Evolutionary conservation across 2,888 invertebrate genomes (phyloP), one percentile per base, ranked within the genome.

Genomic region (Magallana nippona): DNA sequence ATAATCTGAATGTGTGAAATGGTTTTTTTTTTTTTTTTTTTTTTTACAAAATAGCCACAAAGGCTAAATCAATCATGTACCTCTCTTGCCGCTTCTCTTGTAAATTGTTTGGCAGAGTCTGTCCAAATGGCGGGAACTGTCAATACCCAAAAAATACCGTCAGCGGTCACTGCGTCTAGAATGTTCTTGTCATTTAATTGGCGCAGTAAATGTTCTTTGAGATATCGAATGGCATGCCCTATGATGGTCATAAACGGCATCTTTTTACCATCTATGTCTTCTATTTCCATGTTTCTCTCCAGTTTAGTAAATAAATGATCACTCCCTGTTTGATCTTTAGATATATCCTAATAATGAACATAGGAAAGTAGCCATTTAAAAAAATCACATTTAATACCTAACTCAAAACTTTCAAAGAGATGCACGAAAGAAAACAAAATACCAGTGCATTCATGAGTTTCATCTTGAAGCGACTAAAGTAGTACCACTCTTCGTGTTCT

Each of bases 221-320:
- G 82, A 81, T 81, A 85, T 5, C 78, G 55, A 10, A 85, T 83
- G 2, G 83, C 85, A 63, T 83, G 62, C 2, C 82, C 77, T 27
- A 85, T 81, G 1, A 85, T 80, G 10, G 57, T 27, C 22, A 81
- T 22, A 19, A 79, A 83, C 10, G 83, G 71, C 78, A 85, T 63
- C 10, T 62, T 22, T 22, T 79, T 55, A 13, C 79, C 77, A 17
- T 81, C 78, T 32, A 79, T 71, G 79, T 83, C 83, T 44, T 83
- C 55, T 11, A 83, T 79, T 44, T 27, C 71, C 13, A 71, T 83
- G 5, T 71, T 57, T 17, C 83, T 55, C 27, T 32, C 19, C 10
- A 83, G 63, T n/a, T 44, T 44, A 44, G 44, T 44, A 44, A 44
- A 44, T 5, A 44, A 44, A 44, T 8, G 8, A 44, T 44, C 44